phyloP scores from a whole-genome alignment of 2,888 invertebrate genomes.

The Tetropium fuscum region DNA sequence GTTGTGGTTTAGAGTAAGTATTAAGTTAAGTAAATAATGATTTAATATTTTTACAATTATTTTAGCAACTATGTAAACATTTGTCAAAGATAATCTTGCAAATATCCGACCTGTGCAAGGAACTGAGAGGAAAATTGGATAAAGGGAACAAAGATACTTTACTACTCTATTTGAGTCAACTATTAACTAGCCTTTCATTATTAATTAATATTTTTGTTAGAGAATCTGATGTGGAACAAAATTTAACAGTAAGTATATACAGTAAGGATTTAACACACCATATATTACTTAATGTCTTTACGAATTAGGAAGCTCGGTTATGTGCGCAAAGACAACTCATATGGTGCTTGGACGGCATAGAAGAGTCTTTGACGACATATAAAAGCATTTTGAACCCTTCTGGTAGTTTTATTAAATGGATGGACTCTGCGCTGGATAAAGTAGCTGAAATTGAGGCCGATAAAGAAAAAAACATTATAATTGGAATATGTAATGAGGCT shows the following conservation, averaged over 20 bases:
- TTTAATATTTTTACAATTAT: slow-evolving; percentile 13
- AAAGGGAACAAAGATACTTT: slow-evolving; percentile 15
- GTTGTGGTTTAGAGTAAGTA: slow-evolving; percentile 40
- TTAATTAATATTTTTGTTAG: slow-evolving; percentile 42
- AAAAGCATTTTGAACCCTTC: slow-evolving; percentile 33
- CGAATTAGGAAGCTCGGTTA: slow-evolving; percentile 50
- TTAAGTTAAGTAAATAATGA: background rate
- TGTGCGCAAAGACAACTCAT: slow-evolving; percentile 50
- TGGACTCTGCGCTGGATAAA: slow-evolving; percentile 59
- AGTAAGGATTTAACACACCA: background rate
- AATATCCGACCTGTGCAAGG: slow-evolving; percentile 33
- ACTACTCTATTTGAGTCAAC: slow-evolving; percentile 41
- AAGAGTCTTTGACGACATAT: slow-evolving; percentile 35
- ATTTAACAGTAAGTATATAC: slow-evolving; percentile 40
- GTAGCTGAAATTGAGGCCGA: slow-evolving; percentile 49
- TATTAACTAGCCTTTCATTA: slow-evolving; percentile 43
- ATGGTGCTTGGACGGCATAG: slow-evolving; percentile 49
- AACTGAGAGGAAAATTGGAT: slow-evolving; percentile 25
- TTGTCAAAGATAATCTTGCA: slow-evolving; percentile 37
- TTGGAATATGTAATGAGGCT: slow-evolving; percentile 42
- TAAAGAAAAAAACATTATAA: slow-evolving; percentile 36
- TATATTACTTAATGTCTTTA: too few species aligned
- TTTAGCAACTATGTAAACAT: slow-evolving; percentile 40
- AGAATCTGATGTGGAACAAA: slow-evolving; percentile 40
- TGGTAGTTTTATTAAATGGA: slow-evolving; percentile 58